Base-by-base conservation (phyloP, 2,113 vertebrate species). In the Nettapus auritus region DNA sequence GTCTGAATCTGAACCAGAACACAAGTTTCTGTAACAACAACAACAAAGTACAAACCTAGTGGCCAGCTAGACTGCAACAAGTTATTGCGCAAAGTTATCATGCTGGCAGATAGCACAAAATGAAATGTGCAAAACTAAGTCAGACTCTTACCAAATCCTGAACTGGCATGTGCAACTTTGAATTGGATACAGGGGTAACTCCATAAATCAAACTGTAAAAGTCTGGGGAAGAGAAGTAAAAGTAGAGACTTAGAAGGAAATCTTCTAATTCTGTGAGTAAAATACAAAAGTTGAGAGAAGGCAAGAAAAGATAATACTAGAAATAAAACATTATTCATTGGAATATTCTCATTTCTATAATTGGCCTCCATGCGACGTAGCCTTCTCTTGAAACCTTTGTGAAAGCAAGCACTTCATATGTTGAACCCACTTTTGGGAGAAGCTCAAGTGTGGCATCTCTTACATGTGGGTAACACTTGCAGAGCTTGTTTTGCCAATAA, bases 401-500 rank as follows among this genome's bases (percentile, higher is more conserved):
- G 52, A 60, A 77, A 29, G 46, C 46, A 70, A 62, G n/a, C 14
- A 0, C 34, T 71, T 90, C 20, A 1, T 59, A 17, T 64, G 31
- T 75, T 83, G 56, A 68, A 90, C 75, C 57, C 17, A 23, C 20
- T 86, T 82, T 38, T 93, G 80, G 76, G 91, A 78, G 53, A 84
- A 94, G 34, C 62, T 84, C 26, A 79, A 69, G 34, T 3, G 1
- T 86, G 73, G 82, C n/a, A 28, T 34, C 71, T 92, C 69, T 86
- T 89, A 89, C 88, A 93, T 90, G 93, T 96, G 92, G 83, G 66
- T 92, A 92, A 82, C 88, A 93, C 88, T 95, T 92, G 92, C 67
- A 76, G 88, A 96, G 53, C 70, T 96, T 90, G 83, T 95, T 92
- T 84, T 96, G 90, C 92, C 95, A 96, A 92, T 82, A 88, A 77